A percentile compares a stretch with the other conserved stretches of the same genome.
Conservation (phyloP, 2,113 vertebrate species). For the Mystacornis crossleyi region DNA sequence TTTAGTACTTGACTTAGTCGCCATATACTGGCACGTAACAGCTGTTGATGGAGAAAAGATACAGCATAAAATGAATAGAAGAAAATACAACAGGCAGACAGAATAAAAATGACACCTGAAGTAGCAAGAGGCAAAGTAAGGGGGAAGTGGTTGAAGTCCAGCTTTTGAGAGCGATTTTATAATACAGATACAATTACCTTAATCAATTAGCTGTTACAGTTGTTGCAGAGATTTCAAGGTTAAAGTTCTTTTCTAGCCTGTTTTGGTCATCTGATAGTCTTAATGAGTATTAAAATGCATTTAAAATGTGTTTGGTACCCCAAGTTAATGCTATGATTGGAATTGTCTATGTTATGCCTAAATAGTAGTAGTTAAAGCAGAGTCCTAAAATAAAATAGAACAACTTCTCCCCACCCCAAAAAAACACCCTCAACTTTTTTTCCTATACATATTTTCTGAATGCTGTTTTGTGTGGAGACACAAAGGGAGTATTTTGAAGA, state of each 20-base stretch:
- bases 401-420: not conserved
- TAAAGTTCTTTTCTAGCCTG: not conserved
- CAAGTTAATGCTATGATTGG: not conserved
- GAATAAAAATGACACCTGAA: not conserved
- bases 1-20: not conserved
- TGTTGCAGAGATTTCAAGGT: not conserved
- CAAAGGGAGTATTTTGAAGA: slow-evolving; percentile 68
- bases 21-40: not conserved
- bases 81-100: not conserved
- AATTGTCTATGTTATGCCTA: not conserved
- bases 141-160: not conserved
- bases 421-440: not conserved
- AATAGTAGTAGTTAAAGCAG: not conserved
- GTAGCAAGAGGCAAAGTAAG: not conserved
- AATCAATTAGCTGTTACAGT: not conserved
- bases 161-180: not conserved
- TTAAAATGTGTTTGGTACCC: not conserved
- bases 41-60: not conserved
- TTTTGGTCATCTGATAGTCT: not conserved
- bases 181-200: not conserved
- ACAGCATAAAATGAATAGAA: not conserved
- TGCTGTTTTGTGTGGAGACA: slow-evolving; percentile 37
- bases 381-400: not conserved
- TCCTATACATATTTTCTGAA: slow-evolving; percentile 10
- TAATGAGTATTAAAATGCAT: not conserved